Conservation (phyloP, 2,888 invertebrate genomes). For the Drosophila imparisetae region DNA sequence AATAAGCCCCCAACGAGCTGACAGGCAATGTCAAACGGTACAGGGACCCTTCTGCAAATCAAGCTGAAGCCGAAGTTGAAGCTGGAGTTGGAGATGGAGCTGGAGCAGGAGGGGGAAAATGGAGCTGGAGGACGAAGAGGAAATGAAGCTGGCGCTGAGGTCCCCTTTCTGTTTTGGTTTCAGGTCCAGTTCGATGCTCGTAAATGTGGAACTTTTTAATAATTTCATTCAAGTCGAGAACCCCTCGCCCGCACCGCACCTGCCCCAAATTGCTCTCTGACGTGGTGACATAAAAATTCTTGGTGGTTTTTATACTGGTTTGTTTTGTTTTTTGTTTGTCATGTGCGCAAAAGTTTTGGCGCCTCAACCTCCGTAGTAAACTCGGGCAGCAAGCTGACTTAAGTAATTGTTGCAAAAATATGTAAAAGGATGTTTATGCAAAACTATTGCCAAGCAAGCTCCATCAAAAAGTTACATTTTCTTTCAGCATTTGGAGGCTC, state of each 20-base stretch:
- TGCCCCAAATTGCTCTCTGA: not conserved
- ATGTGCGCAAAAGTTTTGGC: constrained; percentile 26
- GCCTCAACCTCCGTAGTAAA: constrained; percentile 18
- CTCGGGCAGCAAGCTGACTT: constrained; percentile 20
- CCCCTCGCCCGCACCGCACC: not conserved
- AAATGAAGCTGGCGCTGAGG: constrained; percentile 1
- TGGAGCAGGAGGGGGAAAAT: not conserved
- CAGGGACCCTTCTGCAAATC: constrained; percentile 26
- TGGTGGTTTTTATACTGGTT: constrained; percentile 1
- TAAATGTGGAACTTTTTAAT: constrained; percentile 54
- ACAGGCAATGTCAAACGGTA: constrained; percentile 43
- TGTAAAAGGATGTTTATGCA: constrained; percentile 13
- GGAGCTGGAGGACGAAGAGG: not conserved
- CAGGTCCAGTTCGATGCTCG: constrained; percentile 40
- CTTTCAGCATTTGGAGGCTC: not conserved
- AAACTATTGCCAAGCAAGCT: constrained; percentile 23
- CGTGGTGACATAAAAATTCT: constrained; percentile 21
- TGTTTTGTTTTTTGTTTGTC: not conserved
- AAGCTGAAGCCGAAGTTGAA: constrained; percentile 17
- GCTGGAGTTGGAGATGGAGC: not conserved
- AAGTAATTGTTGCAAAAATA: constrained; percentile 37
- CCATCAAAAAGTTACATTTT: not conserved
- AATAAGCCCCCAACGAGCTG: constrained; percentile 48
- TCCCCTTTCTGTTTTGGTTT: not conserved
- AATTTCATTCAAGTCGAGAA: constrained; percentile 39